These are phyloP conservation scores for Pithys albifrons DNA, from an alignment of 2,113 vertebrate genomes.

Conservation along the genomic window DNA sequence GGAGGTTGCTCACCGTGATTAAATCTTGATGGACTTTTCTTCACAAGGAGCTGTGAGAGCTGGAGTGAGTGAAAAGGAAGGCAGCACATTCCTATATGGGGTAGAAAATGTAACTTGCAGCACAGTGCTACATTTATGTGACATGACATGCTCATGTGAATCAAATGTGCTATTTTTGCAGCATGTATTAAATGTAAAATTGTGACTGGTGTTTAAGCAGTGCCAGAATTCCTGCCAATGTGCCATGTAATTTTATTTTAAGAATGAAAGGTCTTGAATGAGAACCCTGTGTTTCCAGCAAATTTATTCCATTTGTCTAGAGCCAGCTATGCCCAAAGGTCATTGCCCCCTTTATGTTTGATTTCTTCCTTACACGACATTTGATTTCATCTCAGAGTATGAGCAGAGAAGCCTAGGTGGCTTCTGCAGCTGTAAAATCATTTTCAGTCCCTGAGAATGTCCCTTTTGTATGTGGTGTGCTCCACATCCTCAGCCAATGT, in stretches of 20 bases:
- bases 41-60: not conserved
- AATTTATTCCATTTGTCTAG: conserved; percentile 60
- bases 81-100: not conserved
- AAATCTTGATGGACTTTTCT: not conserved
- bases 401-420: conserved; percentile 1
- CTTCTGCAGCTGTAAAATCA: not conserved
- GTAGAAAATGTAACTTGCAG: not conserved
- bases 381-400: conserved; percentile 49
- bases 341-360: conserved; percentile 27
- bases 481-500: not conserved
- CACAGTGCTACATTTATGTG: not conserved
- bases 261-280: conserved; percentile 51
- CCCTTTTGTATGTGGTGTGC: not conserved
- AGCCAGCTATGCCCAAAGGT: conserved; percentile 49
- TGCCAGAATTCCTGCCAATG: conserved; percentile 36
- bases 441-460: not conserved
- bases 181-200: conserved; percentile 46
- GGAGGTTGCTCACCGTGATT: not conserved
- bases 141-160: conserved; percentile 11
- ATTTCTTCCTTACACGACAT: conserved; percentile 45
- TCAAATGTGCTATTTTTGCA: conserved; percentile 1
- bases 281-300: conserved; percentile 50
- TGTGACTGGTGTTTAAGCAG: conserved; percentile 25
- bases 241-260: conserved; percentile 59
- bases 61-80: not conserved